A percentile compares a stretch with the other conserved stretches of the same genome.
These are phyloP conservation scores for Oscheius myriophilus DNA, from an alignment of 2,888 invertebrate genomes.

Conservation along the genomic window DNA sequence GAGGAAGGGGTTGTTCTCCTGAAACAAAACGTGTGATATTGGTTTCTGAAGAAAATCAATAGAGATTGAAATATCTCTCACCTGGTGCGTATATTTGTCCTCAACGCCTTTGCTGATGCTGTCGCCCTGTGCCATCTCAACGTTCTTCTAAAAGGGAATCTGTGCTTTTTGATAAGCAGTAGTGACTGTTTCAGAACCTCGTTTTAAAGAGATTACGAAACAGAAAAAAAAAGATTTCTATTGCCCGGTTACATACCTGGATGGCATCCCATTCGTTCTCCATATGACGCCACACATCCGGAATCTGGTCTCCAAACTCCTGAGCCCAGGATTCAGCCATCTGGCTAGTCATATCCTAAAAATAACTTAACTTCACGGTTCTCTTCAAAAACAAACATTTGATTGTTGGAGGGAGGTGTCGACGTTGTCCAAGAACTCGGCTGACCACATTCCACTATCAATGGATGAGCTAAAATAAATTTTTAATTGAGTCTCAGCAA, in stretches of 20 bases:
- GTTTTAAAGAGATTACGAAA: background rate
- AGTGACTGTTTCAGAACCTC: no score
- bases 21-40: constrained; percentile 11
- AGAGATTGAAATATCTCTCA: background rate
- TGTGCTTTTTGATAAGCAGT: background rate
- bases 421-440: constrained; percentile 59
- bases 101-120: constrained; percentile 10
- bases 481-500: no score
- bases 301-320: constrained; percentile 33
- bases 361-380: background rate
- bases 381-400: constrained; percentile 4
- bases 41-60: no score
- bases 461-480: constrained; percentile 10
- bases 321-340: constrained; percentile 31
- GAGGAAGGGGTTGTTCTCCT: constrained; percentile 49
- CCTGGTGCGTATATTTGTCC: constrained; percentile 25
- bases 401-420: constrained; percentile 38
- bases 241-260: no score
- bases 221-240: background rate
- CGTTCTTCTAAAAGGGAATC: constrained; percentile 15
- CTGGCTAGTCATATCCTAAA: constrained; percentile 11
- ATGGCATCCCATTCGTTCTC: constrained; percentile 38
- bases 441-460: constrained; percentile 60
- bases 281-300: constrained; percentile 34
- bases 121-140: constrained; percentile 30